Evolutionary conservation across 1,140 invertebrate species (phyloP), one percentile per base, ranked within the genome.

Genomic region (Rhopalosiphum maidis): DNA sequence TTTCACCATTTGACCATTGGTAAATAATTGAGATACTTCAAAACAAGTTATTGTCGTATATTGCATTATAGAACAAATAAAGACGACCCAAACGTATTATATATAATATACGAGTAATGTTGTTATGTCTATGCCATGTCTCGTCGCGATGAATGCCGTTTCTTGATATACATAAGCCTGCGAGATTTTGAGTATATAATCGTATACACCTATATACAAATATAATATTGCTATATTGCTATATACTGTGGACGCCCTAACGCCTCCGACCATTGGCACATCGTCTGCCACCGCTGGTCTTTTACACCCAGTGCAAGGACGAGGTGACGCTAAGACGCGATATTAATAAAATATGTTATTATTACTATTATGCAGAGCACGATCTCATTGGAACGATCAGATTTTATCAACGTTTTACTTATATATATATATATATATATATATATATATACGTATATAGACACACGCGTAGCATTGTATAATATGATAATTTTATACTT

Each of bases 331-430:
- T 68, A 68, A 68, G 4, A 77, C 60, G 30, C 60, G 15, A n/a
- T 77, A 77, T 77, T 77, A 77, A 77, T 77, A 77, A 77, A 77
- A 77, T 77, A 77, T 77, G n/a, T 68, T 77, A 77, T 77, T 60
- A 60, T 55, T 55, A 54, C 25, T 55, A 30, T 68, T 77, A 77
- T 21, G 30, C 60, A n/a, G 60, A 77, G 30, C 60, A 77, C 60
- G 60, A 77, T 77, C 60, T 77, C 60, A 77, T 77, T 77, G 60
- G 30, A 77, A 77, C 30, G n/a, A n/a, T 77, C n/a, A 77, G n/a
- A 77, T 77, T n/a, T n/a, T 35, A 77, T 77, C 30, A 5, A n/a
- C 60, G 15, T 15, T n/a, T 15, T 77, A n/a, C 15, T n/a, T 77
- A 77, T 77, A 18, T 37, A 37, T 37, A 37, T 6, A n/a, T 18